Conservation (phyloP, 2,113 vertebrate genomes). For the Falcunculus frontatus region DNA sequence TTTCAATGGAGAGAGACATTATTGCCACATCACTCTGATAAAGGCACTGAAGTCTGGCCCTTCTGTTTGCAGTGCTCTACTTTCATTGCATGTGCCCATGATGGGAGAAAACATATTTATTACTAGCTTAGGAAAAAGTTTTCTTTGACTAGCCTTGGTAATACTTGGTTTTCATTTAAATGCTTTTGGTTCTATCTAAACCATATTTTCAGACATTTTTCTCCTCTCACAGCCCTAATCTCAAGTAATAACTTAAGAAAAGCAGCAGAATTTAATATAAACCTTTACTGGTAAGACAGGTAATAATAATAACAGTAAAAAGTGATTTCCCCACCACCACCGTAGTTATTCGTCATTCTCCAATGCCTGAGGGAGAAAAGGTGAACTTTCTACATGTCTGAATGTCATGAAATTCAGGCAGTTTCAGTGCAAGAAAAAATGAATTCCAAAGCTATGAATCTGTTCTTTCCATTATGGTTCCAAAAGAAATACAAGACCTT, state of each 20-base stretch:
- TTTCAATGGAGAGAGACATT: background rate
- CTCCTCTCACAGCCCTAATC: conserved; percentile 6
- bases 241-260: conserved; percentile 56
- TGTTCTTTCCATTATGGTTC: conserved; percentile 53
- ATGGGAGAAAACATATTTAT: background rate
- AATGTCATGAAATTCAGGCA: conserved; percentile 54
- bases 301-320: conserved; percentile 62
- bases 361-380: conserved; percentile 47
- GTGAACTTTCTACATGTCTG: conserved; percentile 51
- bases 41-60: background rate
- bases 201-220: conserved; percentile 35
- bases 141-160: background rate
- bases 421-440: conserved; percentile 23
- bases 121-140: background rate
- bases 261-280: conserved; percentile 56
- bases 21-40: background rate
- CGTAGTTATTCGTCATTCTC: conserved; percentile 45
- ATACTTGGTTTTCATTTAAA: conserved; percentile 39
- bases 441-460: conserved; percentile 51
- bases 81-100: background rate
- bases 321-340: conserved; percentile 26
- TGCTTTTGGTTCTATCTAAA: conserved; percentile 47
- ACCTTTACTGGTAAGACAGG: conserved; percentile 48
- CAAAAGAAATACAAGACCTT: conserved; percentile 43
- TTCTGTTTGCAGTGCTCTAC: background rate